Percentiles rank a stretch among this genome's conserved stretches.
These are phyloP conservation scores for Phymatocera aterrima DNA, from an alignment of 2,888 invertebrate species.

Conservation along the genomic window DNA sequence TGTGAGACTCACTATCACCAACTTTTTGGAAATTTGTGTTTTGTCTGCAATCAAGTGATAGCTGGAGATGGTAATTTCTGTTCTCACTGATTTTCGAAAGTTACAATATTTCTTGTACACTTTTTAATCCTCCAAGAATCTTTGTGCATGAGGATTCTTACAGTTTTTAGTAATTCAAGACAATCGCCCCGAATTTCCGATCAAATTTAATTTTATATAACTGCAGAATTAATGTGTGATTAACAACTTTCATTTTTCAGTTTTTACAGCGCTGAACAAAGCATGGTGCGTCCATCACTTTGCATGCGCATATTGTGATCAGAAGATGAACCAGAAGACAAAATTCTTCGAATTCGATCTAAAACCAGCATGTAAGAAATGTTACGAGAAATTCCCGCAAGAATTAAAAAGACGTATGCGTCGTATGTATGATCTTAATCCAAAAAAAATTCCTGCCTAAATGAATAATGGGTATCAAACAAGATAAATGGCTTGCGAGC, in stretches of 20 bases:
- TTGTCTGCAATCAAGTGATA: slow-evolving; percentile 98
- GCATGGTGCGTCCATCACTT: slow-evolving; percentile 99
- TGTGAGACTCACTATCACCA: slow-evolving; percentile 99
- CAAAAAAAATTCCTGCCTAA: slow-evolving; percentile 76
- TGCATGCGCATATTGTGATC: slow-evolving; percentile 97
- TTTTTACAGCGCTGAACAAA: slow-evolving; percentile 98
- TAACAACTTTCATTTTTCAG: slow-evolving; percentile 79
- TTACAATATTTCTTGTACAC: slow-evolving; percentile 1
- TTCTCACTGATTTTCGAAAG: neutral
- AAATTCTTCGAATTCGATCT: slow-evolving; percentile 99
- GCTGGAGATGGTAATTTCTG: slow-evolving; percentile 91
- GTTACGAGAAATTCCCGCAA: slow-evolving; percentile 96
- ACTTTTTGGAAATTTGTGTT: slow-evolving; percentile 98
- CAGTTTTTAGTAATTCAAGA: neutral
- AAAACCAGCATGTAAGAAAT: slow-evolving; percentile 98
- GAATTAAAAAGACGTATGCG: slow-evolving; percentile 95
- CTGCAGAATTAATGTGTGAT: too few relatives aligned
- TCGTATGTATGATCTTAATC: slow-evolving; percentile 89
- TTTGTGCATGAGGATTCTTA: neutral
- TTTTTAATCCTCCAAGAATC: neutral
- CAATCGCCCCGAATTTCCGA: neutral
- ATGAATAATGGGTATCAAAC: slow-evolving; percentile 51
- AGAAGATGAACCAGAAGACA: slow-evolving; percentile 95
- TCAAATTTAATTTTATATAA: neutral
- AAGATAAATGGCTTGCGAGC: neutral